Evolutionary conservation across 2,888 invertebrate genomes (phyloP).

Genomic region (Anarsia innoxiella): DNA sequence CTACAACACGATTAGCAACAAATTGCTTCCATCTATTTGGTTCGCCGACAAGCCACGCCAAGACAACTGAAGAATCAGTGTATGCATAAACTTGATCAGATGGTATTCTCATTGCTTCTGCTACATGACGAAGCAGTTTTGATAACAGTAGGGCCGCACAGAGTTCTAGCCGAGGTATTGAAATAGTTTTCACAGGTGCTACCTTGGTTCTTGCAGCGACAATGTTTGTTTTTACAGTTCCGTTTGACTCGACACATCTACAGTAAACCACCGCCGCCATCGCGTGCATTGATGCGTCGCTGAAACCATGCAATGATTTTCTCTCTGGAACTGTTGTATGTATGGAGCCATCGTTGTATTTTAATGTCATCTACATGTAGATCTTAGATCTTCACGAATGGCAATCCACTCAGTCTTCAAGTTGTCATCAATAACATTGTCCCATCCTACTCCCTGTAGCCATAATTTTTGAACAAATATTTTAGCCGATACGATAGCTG

Average conservation of each 20-base stretch:
- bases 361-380: conserved; percentile 1
- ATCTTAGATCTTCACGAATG: conserved; percentile 15
- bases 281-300: conserved; percentile 15
- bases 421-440: conserved; percentile 14
- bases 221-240: conserved; percentile 4
- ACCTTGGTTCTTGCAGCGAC: conserved; percentile 16
- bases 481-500: conserved; percentile 16
- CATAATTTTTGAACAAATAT: conserved; percentile 22
- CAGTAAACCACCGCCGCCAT: conserved; percentile 15
- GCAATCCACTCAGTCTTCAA: conserved; percentile 15
- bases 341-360: conserved; percentile 3
- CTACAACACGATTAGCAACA: conserved; percentile 18
- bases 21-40: conserved; percentile 22
- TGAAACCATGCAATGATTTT: conserved; percentile 12
- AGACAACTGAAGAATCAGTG: conserved; percentile 25
- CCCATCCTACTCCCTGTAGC: conserved; percentile 21
- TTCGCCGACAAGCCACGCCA: conserved; percentile 24
- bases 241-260: conserved; percentile 7
- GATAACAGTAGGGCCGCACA: conserved; percentile 18
- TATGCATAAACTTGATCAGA: conserved; percentile 19
- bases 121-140: conserved; percentile 14
- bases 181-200: conserved; percentile 14
- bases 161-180: conserved; percentile 19
- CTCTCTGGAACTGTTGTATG: background rate
- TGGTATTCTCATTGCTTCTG: conserved; percentile 14